phyloP scores from a whole-genome alignment of 2,113 vertebrate genomes.

The Oryzias woworae region DNA sequence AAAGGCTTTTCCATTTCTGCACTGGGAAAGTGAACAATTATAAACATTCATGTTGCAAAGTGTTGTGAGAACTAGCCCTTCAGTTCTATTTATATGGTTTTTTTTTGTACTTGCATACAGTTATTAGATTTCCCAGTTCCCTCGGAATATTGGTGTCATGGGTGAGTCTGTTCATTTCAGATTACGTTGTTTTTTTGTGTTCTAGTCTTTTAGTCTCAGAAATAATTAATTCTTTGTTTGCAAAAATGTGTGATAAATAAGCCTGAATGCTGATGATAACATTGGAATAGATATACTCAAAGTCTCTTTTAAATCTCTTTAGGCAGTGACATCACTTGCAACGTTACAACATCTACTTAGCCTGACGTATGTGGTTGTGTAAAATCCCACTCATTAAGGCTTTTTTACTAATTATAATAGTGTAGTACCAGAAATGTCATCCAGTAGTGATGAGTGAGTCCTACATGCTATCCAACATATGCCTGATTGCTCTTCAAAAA shows the following conservation, averaged over 20 bases:
- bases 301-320: conserved; percentile 49
- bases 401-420: conserved; percentile 64
- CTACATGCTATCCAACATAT: conserved; percentile 41
- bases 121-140: conserved; percentile 9
- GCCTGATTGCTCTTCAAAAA: conserved; percentile 40
- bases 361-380: conserved; percentile 46
- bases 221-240: neutral
- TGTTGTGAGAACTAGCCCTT: conserved; percentile 36
- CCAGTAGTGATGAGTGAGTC: conserved; percentile 55
- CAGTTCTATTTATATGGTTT: conserved; percentile 13
- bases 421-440: conserved; percentile 55
- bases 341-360: conserved; percentile 30
- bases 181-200: neutral
- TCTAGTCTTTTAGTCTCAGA: neutral
- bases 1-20: conserved; percentile 72
- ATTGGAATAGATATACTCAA: conserved; percentile 25
- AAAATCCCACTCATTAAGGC: conserved; percentile 48
- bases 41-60: conserved; percentile 48
- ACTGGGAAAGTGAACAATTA: conserved; percentile 70
- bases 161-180: neutral
- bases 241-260: neutral
- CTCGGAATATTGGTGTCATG: neutral
- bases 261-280: conserved; percentile 10
- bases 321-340: conserved; percentile 38
- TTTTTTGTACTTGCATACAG: conserved; percentile 9